phyloP scores from a whole-genome alignment of 1,140 invertebrate genomes.

The Diachasma alloeum region DNA sequence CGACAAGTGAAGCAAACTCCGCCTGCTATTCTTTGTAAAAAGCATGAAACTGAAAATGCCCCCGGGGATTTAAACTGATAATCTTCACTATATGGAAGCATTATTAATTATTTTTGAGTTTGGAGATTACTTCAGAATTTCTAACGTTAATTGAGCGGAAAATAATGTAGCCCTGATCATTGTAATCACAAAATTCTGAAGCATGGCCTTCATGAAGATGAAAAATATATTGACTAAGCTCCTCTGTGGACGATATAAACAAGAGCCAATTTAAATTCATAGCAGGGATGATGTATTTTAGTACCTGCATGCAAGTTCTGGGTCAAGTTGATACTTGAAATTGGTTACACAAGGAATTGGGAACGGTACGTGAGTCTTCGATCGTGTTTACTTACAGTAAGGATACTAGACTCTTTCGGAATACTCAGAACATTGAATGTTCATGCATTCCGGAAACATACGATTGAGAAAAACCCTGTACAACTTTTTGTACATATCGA shows the following conservation, averaged over 20 bases:
- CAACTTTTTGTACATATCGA: not conserved
- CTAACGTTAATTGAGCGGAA: not conserved
- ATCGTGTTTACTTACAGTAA: not conserved
- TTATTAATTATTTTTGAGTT: too few species aligned
- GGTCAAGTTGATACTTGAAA: constrained; percentile 5
- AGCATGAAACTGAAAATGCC: not conserved
- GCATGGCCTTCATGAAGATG: not conserved
- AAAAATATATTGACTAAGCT: not conserved
- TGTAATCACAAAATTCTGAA: not conserved
- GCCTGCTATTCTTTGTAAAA: not conserved
- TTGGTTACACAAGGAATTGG: not conserved
- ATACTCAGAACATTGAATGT: not conserved
- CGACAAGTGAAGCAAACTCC: not conserved
- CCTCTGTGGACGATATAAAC: not conserved
- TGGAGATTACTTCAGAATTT: too few species aligned
- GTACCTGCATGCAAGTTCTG: not conserved
- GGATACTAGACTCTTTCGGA: not conserved
- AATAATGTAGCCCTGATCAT: not conserved
- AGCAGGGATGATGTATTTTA: not conserved
- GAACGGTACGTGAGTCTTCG: not conserved
- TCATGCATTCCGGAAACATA: not conserved
- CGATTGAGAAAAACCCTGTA: not conserved
- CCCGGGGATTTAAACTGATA: not conserved
- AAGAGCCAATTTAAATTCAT: not conserved
- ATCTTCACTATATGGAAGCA: not conserved